These are phyloP conservation scores for Meiosimyza decipiens DNA, from an alignment of 2,888 invertebrate genomes.

Conservation along the genomic window DNA sequence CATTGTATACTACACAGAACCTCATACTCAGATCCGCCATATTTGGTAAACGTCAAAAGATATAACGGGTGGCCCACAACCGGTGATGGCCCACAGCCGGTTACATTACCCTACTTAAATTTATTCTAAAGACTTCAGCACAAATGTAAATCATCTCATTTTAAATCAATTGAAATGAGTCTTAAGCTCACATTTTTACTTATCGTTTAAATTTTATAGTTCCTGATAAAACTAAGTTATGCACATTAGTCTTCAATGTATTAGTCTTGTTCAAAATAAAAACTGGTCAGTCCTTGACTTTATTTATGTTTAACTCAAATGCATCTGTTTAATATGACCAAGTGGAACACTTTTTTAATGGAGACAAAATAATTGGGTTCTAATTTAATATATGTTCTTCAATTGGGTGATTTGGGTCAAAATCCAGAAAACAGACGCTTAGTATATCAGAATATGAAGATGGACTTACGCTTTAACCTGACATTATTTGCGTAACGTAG, in stretches of 20 bases:
- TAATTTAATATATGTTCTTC: not conserved
- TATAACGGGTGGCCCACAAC: no score
- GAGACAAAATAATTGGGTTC: not conserved
- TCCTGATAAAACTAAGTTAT: not conserved
- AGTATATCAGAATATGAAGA: no score
- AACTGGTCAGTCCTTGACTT: conserved; percentile 23
- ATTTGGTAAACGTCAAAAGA: no score
- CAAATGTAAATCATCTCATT: not conserved
- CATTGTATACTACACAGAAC: no score
- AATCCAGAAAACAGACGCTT: no score
- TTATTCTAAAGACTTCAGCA: not conserved
- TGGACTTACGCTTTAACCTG: not conserved
- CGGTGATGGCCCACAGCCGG: no score
- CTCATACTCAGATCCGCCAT: no score
- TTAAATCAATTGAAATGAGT: not conserved
- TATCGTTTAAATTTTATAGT: not conserved
- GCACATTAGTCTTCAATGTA: not conserved
- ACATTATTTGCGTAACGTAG: not conserved
- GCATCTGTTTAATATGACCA: no score
- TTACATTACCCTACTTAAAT: no score
- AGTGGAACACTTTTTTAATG: not conserved
- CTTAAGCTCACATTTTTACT: not conserved
- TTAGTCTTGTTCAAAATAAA: conserved; percentile 20
- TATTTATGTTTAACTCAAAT: not conserved
- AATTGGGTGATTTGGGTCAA: no score